These are phyloP conservation scores for Pica pica DNA, from an alignment of 2,113 vertebrate species.

Conservation along the genomic window DNA sequence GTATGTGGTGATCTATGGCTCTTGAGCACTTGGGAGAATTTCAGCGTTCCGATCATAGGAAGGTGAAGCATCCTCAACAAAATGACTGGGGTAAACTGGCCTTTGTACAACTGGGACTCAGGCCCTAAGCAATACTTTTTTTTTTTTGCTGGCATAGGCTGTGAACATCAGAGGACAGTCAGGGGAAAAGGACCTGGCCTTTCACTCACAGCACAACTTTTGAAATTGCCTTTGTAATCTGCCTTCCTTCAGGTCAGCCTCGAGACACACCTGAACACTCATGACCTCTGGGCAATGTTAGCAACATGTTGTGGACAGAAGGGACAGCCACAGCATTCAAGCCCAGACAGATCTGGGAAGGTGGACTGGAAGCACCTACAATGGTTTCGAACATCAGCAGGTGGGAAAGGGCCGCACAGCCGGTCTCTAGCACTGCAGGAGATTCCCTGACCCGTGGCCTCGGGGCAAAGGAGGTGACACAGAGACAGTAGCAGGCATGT, in stretches of 20 bases:
- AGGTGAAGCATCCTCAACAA: background rate
- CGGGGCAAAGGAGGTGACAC: background rate
- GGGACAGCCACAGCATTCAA: background rate
- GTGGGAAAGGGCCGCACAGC: background rate
- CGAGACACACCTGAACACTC: background rate
- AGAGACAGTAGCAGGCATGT: background rate
- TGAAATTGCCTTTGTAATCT: background rate
- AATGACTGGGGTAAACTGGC: background rate
- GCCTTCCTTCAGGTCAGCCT: background rate
- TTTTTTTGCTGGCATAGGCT: background rate
- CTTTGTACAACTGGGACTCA: background rate
- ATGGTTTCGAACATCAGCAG: accelerated
- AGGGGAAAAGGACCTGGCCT: background rate
- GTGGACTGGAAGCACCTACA: background rate
- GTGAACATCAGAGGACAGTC: background rate
- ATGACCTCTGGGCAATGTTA: background rate
- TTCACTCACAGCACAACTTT: background rate
- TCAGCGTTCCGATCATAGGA: accelerated
- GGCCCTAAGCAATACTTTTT: background rate
- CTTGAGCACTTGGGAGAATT: background rate
- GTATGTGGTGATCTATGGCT: background rate
- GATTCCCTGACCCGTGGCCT: accelerated
- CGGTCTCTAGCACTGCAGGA: background rate
- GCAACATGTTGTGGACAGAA: background rate
- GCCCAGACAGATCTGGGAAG: background rate